Evolutionary conservation across 2,797 vertebrate genomes (phyloP).

Genomic region (Etheostoma perlongum): DNA sequence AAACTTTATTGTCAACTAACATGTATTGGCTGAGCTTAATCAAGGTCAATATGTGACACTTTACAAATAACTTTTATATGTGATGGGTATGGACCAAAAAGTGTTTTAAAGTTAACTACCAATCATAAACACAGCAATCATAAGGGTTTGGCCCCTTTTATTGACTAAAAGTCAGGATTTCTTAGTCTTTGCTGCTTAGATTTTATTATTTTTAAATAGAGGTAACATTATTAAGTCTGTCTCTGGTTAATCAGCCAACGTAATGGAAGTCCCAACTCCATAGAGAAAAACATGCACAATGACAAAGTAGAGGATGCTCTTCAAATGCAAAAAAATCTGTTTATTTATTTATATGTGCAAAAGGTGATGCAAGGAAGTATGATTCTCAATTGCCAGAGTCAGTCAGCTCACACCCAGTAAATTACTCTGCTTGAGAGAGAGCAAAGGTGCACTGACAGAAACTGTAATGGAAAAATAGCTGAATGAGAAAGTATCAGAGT

Average conservation of each 20-base stretch:
- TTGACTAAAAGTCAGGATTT: neutral
- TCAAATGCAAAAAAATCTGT: too few species aligned
- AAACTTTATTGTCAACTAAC: too few species aligned
- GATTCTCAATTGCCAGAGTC: neutral
- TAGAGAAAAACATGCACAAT: neutral
- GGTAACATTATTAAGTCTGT: neutral
- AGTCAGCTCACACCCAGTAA: neutral
- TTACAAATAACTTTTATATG: too few species aligned
- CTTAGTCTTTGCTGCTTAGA: neutral
- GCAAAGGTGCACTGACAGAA: neutral
- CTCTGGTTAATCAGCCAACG: neutral
- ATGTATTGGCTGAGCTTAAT: too few species aligned
- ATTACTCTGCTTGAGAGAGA: neutral
- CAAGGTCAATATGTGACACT: too few species aligned
- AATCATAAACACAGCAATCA: neutral
- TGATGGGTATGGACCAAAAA: neutral
- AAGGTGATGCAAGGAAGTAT: neutral
- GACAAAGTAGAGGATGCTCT: neutral
- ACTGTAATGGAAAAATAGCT: conserved; percentile 30
- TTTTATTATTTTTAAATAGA: neutral
- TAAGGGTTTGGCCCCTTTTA: neutral
- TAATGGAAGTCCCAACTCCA: neutral
- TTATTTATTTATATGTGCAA: neutral
- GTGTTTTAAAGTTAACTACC: neutral
- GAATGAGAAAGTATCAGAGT: conserved; percentile 32